Percentiles rank a stretch among this genome's conserved stretches.
Evolutionary conservation across 2,113 vertebrate genomes (phyloP).

Genomic region (Spilogale gracilis): DNA sequence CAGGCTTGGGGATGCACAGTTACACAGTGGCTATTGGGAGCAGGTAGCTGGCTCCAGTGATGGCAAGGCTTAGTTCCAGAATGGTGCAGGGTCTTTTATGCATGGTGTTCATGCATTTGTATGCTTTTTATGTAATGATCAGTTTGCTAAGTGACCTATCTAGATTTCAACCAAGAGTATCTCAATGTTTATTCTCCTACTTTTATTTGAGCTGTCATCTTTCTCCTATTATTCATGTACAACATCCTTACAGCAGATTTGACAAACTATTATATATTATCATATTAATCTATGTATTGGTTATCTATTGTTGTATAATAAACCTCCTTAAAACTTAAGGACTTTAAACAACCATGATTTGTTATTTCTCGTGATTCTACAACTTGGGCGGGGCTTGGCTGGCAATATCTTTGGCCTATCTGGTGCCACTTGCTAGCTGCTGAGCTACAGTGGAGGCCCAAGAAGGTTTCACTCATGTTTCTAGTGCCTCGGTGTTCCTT

Average conservation of each 20-base stretch:
- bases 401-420: not conserved
- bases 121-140: not conserved
- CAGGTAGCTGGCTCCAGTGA: not conserved
- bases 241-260: not conserved
- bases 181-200: not conserved
- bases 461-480: not conserved
- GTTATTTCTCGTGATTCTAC: not conserved
- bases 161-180: not conserved
- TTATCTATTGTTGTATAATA: not conserved
- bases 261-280: not conserved
- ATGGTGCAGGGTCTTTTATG: not conserved
- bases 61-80: not conserved
- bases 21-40: not conserved
- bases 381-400: not conserved
- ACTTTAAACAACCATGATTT: not conserved
- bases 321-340: not conserved
- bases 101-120: not conserved
- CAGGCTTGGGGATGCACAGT: not conserved
- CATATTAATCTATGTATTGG: not conserved
- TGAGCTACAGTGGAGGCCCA: not conserved
- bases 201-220: not conserved
- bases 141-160: not conserved
- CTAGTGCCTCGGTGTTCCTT: not conserved
- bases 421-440: accelerated
- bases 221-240: not conserved